A percentile compares a stretch with the other conserved stretches of the same genome.
Evolutionary conservation across 1,140 invertebrate species (phyloP).

Genomic region (Andricus grossulariae): DNA sequence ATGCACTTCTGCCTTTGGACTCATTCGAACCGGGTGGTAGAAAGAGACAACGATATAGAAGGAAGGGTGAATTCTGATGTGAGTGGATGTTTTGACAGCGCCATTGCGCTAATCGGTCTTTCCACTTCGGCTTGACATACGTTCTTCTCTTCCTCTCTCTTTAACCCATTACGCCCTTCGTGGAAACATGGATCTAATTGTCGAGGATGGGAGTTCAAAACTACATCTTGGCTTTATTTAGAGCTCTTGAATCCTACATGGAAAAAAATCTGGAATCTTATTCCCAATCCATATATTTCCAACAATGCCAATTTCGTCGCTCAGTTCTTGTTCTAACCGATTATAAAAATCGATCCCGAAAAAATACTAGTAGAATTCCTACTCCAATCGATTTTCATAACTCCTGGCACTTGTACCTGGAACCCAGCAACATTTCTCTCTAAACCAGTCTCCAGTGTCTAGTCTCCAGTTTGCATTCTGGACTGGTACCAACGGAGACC

Average conservation of each 20-base stretch:
- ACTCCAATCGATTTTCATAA: slow-evolving; percentile 3
- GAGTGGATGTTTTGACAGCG: slow-evolving; percentile 72
- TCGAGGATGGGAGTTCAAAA: not conserved
- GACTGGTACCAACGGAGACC: not conserved
- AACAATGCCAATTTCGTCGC: slow-evolving; percentile 1
- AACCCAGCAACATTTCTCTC: slow-evolving; percentile 34
- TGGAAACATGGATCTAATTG: slow-evolving; percentile 63
- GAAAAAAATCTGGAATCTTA: slow-evolving; percentile 43
- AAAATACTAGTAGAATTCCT: slow-evolving; percentile 32
- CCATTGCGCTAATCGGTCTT: slow-evolving; percentile 72
- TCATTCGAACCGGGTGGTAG: slow-evolving; percentile 36
- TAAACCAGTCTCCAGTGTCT: not conserved
- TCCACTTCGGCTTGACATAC: slow-evolving; percentile 63
- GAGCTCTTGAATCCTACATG: too few relatives aligned
- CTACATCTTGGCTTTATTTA: slow-evolving; percentile 40
- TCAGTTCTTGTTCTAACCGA: slow-evolving; percentile 38
- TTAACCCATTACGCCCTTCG: slow-evolving; percentile 54
- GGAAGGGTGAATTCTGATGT: not conserved
- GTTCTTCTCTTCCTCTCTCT: slow-evolving; percentile 44
- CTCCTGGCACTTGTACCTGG: not conserved
- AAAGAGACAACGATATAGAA: slow-evolving; percentile 32
- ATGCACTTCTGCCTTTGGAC: slow-evolving; percentile 53
- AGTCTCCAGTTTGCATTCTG: not conserved
- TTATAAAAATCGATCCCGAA: slow-evolving; percentile 41
- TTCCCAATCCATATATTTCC: slow-evolving; percentile 16